These are phyloP conservation scores for Pangasius mekongensis DNA, from an alignment of 2,797 vertebrate genomes.

Conservation along the genomic window DNA sequence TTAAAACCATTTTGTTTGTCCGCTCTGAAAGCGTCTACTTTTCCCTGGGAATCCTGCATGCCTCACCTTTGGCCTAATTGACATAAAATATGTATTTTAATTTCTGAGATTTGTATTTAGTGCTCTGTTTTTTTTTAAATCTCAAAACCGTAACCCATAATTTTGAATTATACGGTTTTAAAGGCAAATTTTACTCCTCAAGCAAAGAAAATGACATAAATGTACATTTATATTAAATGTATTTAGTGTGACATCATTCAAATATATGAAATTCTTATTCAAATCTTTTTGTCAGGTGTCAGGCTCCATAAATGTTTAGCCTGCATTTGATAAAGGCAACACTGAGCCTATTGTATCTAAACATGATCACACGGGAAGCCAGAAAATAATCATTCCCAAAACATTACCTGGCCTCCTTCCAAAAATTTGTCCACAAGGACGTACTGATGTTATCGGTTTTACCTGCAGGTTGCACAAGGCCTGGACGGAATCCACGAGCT, in stretches of 20 bases:
- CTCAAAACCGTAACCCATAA: background rate
- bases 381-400: constrained; percentile 36
- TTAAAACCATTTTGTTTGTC: background rate
- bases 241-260: background rate
- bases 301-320: background rate
- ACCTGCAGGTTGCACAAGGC: constrained; percentile 58
- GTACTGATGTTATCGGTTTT: constrained; percentile 15
- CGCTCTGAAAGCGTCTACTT: background rate
- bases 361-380: constrained; percentile 44
- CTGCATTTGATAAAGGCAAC: background rate
- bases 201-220: background rate
- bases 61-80: background rate
- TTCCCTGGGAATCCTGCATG: background rate
- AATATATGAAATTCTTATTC: background rate
- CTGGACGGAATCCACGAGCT: constrained; percentile 17
- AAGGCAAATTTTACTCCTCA: background rate
- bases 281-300: background rate
- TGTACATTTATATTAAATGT: background rate
- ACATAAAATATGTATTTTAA: too few relatives aligned
- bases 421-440: constrained; percentile 33
- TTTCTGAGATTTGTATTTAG: too few relatives aligned
- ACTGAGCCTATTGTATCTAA: constrained; percentile 11
- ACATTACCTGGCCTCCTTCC: constrained; percentile 35
- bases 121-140: too few relatives aligned
- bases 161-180: background rate